A percentile compares a stretch with the other conserved stretches of the same genome.
Conservation (phyloP, 2,797 vertebrate genomes). For the Xyrichtys novacula region DNA sequence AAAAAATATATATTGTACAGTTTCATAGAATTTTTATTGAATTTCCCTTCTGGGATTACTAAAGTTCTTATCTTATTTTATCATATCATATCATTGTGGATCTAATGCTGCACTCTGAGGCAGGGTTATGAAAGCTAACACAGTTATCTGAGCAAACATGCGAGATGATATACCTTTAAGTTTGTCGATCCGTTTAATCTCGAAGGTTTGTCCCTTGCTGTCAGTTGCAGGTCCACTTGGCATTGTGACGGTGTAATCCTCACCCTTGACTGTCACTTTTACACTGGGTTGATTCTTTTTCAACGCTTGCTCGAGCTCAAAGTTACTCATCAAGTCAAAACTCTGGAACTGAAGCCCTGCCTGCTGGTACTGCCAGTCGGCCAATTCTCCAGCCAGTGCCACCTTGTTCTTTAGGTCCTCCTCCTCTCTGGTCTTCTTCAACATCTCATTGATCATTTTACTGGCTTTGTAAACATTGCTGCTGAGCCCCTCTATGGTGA, state of each 20-base stretch:
- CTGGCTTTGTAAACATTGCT: constrained; percentile 81
- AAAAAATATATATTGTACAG: no score
- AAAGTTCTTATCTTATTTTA: no score
- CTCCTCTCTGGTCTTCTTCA: constrained; percentile 67
- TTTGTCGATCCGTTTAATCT: constrained; percentile 83
- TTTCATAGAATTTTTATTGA: no score
- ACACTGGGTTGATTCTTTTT: rapidly evolving
- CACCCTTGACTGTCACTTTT: constrained; percentile 71
- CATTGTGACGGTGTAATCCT: constrained; percentile 80
- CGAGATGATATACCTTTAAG: constrained; percentile 79
- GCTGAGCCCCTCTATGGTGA: constrained; percentile 84
- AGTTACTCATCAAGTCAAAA: constrained; percentile 84
- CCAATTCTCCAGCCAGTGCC: constrained; percentile 69
- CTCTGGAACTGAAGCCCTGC: constrained; percentile 41
- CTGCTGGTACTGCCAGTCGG: constrained; percentile 87
- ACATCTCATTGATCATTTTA: constrained; percentile 77
- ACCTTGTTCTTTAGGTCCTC: constrained; percentile 76
- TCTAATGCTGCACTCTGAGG: background rate
- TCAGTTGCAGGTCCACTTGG: constrained; percentile 71
- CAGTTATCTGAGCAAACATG: background rate
- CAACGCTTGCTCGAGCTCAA: constrained; percentile 84
- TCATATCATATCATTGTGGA: background rate
- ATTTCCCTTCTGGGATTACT: no score
- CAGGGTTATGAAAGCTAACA: background rate
- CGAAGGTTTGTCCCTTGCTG: constrained; percentile 62